phyloP scores from a whole-genome alignment of 1,140 invertebrate species.

The Gonioctena quinquepunctata region DNA sequence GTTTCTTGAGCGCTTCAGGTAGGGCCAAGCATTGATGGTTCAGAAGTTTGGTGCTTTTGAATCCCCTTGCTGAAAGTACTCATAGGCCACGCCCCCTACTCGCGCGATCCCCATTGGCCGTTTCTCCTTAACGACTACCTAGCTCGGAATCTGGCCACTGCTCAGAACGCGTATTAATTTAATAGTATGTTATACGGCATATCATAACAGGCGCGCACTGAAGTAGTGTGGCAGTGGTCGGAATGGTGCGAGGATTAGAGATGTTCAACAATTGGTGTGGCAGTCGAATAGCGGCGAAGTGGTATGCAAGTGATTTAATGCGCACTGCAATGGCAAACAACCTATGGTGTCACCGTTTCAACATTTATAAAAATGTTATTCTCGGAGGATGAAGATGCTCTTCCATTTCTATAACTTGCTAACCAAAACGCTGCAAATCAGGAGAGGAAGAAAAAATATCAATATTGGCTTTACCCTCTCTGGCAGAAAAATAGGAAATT shows the following conservation, averaged over 20 bases:
- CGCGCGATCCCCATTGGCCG: too few species aligned
- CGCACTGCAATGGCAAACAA: conserved; percentile 13
- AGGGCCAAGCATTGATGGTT: too few species aligned
- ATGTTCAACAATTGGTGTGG: not conserved
- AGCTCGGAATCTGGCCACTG: too few species aligned
- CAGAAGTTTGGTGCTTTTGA: too few species aligned
- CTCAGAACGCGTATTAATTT: too few species aligned
- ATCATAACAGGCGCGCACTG: conserved; percentile 6
- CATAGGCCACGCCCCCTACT: too few species aligned
- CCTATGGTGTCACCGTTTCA: conserved; percentile 5
- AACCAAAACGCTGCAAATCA: conserved; percentile 5
- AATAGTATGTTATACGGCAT: too few species aligned
- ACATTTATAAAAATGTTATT: not conserved
- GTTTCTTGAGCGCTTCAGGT: too few species aligned
- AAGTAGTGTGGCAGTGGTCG: not conserved
- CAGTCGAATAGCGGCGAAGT: conserved; percentile 9
- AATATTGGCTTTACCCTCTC: conserved; percentile 5
- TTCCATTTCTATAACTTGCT: not conserved
- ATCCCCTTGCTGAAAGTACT: too few species aligned
- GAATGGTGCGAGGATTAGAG: not conserved
- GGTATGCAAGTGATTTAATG: conserved; percentile 7
- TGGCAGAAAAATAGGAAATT: conserved; percentile 22
- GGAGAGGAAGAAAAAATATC: conserved; percentile 13
- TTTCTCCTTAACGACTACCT: too few species aligned
- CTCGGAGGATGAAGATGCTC: not conserved